These are phyloP conservation scores for Hycleus cichorii DNA, from an alignment of 1,140 invertebrate genomes.

Conservation along the genomic window DNA sequence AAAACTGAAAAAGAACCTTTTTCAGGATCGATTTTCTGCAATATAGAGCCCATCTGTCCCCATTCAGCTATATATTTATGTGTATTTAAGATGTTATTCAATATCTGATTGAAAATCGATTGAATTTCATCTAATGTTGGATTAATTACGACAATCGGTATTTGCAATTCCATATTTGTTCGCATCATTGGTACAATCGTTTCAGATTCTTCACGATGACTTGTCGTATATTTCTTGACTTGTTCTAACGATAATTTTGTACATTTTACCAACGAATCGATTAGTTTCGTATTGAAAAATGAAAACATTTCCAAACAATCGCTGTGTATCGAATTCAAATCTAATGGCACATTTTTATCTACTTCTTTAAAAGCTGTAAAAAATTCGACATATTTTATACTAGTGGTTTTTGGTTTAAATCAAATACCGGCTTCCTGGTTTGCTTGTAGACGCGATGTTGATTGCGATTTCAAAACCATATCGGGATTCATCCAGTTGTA, in stretches of 20 bases:
- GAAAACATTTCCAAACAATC: slow-evolving; percentile 68
- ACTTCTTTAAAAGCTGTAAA: slow-evolving; percentile 50
- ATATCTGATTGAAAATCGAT: slow-evolving; percentile 56
- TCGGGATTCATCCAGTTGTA: slow-evolving; percentile 59
- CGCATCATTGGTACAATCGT: slow-evolving; percentile 46
- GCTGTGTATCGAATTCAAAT: slow-evolving; percentile 52
- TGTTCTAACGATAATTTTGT: slow-evolving; percentile 61
- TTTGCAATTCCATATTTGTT: slow-evolving; percentile 54
- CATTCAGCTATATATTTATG: slow-evolving; percentile 54
- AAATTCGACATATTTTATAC: not conserved
- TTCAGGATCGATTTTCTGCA: no score
- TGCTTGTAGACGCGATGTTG: slow-evolving; percentile 46
- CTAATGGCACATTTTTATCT: slow-evolving; percentile 50
- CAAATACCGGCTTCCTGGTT: slow-evolving; percentile 47
- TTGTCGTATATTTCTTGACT: slow-evolving; percentile 51
- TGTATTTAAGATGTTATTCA: slow-evolving; percentile 54
- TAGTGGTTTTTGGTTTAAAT: not conserved
- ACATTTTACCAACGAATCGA: slow-evolving; percentile 59
- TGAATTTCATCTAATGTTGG: slow-evolving; percentile 68
- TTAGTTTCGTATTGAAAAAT: slow-evolving; percentile 63
- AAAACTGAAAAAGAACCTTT: no score
- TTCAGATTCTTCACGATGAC: slow-evolving; percentile 12
- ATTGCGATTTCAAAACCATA: slow-evolving; percentile 49
- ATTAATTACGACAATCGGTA: slow-evolving; percentile 52
- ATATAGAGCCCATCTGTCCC: slow-evolving; percentile 46